phyloP scores from a whole-genome alignment of 2,113 vertebrate species.

The Crypturellus undulatus region DNA sequence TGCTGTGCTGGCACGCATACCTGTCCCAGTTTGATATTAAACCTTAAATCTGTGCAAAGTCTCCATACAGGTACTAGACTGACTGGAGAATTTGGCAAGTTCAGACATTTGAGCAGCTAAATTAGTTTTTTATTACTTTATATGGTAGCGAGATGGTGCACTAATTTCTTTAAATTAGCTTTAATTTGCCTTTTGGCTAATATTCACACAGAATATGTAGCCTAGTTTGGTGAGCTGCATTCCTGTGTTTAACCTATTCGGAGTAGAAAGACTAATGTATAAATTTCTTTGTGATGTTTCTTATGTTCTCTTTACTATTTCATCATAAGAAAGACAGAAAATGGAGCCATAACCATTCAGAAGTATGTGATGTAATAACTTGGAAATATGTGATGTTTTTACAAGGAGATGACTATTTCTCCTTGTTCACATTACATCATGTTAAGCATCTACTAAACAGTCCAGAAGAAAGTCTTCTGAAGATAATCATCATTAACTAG shows the following conservation, averaged over 20 bases:
- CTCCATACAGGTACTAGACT: not conserved
- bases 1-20: not conserved
- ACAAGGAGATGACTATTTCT: slow-evolving; percentile 5
- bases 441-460: slow-evolving; percentile 48
- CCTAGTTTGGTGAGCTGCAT: not conserved
- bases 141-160: not conserved
- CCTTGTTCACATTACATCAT: not conserved
- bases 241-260: not conserved
- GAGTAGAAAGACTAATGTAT: not conserved
- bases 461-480: not conserved
- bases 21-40: not conserved
- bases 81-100: not conserved
- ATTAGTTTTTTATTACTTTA: not conserved
- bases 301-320: fast-evolving
- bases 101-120: not conserved
- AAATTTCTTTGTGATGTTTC: slow-evolving; percentile 9
- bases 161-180: not conserved
- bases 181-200: not conserved
- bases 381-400: slow-evolving; percentile 23
- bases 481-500: not conserved
- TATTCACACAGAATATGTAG: not conserved
- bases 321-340: not conserved
- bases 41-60: not conserved
- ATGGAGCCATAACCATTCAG: not conserved
- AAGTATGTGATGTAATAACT: not conserved